Conservation (phyloP, 2,888 invertebrate genomes). For the Anarsia innoxiella region DNA sequence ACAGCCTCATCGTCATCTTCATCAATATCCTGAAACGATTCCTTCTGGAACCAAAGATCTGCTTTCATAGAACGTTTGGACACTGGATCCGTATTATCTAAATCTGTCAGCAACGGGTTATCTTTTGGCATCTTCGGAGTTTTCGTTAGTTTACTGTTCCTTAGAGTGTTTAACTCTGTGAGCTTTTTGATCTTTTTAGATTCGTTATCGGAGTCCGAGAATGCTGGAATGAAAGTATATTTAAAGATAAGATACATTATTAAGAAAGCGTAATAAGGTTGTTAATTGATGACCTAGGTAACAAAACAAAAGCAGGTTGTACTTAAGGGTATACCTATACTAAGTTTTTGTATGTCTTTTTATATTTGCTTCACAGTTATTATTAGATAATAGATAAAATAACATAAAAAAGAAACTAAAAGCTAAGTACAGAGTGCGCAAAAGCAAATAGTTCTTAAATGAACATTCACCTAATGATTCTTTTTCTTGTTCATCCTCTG, state of each 20-base stretch:
- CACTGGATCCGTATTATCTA: constrained; percentile 84
- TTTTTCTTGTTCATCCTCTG: constrained; percentile 70
- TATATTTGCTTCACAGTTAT: too few species aligned
- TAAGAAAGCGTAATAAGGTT: too few species aligned
- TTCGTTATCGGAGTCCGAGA: constrained; percentile 79
- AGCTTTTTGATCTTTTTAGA: constrained; percentile 49
- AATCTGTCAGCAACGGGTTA: constrained; percentile 86
- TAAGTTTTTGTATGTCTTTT: too few species aligned
- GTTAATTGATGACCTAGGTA: too few species aligned
- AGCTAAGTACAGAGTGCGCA: too few species aligned
- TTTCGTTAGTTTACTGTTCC: constrained; percentile 45
- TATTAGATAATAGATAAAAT: too few species aligned
- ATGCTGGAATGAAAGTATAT: constrained; percentile 56
- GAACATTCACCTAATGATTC: constrained; percentile 68
- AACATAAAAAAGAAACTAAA: too few species aligned
- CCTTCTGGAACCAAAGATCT: constrained; percentile 91
- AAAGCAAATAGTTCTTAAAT: too few species aligned
- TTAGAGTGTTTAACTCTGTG: constrained; percentile 56
- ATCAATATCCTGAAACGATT: constrained; percentile 85
- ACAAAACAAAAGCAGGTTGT: too few species aligned
- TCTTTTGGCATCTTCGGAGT: constrained; percentile 44
- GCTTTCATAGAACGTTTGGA: constrained; percentile 85
- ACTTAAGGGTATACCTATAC: too few species aligned
- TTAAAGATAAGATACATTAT: too few species aligned
- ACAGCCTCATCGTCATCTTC: constrained; percentile 91